Evolutionary conservation across 2,113 vertebrate species (phyloP).

Genomic region (Labeo rohita): DNA sequence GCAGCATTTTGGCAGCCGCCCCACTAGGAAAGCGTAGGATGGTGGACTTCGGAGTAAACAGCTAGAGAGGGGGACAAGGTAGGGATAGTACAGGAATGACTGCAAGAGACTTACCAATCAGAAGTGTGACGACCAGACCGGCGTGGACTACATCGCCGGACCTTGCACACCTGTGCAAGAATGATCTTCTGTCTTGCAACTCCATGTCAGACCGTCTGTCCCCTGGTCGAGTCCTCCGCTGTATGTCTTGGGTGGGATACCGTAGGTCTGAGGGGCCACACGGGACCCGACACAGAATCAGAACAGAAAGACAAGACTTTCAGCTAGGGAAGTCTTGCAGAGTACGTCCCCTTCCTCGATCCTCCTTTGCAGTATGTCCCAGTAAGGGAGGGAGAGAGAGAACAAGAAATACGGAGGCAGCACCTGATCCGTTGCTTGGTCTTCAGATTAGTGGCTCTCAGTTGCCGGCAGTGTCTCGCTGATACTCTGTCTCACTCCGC

Average conservation of each 20-base stretch:
- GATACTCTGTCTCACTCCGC: constrained; percentile 34
- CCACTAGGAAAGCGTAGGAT: constrained; percentile 13
- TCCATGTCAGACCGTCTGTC: constrained; percentile 41
- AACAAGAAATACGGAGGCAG: background rate
- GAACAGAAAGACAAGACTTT: constrained; percentile 36
- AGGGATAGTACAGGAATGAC: background rate
- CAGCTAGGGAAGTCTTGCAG: constrained; percentile 48
- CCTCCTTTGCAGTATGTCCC: constrained; percentile 42
- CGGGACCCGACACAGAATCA: constrained; percentile 28
- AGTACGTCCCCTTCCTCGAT: constrained; percentile 34
- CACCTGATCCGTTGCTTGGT: constrained; percentile 6
- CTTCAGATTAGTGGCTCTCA: constrained; percentile 29
- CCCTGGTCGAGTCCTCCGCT: background rate
- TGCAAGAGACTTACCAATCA: constrained; percentile 51
- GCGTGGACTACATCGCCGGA: constrained; percentile 45
- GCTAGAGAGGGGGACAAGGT: background rate
- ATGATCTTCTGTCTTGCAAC: constrained; percentile 23
- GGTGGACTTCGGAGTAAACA: constrained; percentile 6
- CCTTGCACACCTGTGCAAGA: constrained; percentile 44
- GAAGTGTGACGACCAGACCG: constrained; percentile 54
- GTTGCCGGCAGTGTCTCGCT: constrained; percentile 22
- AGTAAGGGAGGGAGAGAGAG: constrained; percentile 23
- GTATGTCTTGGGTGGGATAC: constrained; percentile 33
- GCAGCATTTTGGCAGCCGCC: constrained; percentile 34
- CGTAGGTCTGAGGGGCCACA: background rate